Conservation (phyloP, 2,888 invertebrate genomes). For the Parthenolecanium corni region DNA sequence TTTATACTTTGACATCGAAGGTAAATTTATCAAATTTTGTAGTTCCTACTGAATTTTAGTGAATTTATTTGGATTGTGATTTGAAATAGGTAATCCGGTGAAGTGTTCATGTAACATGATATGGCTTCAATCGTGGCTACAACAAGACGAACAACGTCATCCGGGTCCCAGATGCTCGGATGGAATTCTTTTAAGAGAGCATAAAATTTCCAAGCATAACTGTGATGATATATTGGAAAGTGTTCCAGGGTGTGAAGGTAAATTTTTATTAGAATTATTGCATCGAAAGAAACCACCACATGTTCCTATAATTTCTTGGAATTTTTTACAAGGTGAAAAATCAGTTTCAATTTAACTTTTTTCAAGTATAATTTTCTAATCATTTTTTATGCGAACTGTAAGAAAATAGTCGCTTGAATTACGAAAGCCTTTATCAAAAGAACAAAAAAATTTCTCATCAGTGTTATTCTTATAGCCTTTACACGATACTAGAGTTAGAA, state of each 20-base stretch:
- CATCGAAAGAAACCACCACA: too few relatives aligned
- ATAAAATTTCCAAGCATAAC: constrained; percentile 56
- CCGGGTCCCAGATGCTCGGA: constrained; percentile 68
- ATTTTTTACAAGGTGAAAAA: not conserved
- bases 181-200: constrained; percentile 60
- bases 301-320: too few relatives aligned
- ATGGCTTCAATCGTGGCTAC: constrained; percentile 71
- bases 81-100: constrained; percentile 62
- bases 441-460: too few relatives aligned
- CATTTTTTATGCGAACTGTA: not conserved
- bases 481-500: too few relatives aligned
- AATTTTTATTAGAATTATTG: constrained; percentile 4
- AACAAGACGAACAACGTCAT: constrained; percentile 40
- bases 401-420: too few relatives aligned
- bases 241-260: constrained; percentile 55
- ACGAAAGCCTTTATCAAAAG: too few relatives aligned
- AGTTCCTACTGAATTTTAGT: not conserved
- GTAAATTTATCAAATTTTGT: constrained; percentile 44
- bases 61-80: not conserved
- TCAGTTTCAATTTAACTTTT: not conserved
- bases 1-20: constrained; percentile 71
- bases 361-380: not conserved
- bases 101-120: constrained; percentile 68
- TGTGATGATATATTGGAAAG: constrained; percentile 46
- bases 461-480: too few relatives aligned